A percentile compares a stretch with the other conserved stretches of the same genome.
Evolutionary conservation across 2,113 vertebrate species (phyloP).

Genomic region (Gymnarchus niloticus): DNA sequence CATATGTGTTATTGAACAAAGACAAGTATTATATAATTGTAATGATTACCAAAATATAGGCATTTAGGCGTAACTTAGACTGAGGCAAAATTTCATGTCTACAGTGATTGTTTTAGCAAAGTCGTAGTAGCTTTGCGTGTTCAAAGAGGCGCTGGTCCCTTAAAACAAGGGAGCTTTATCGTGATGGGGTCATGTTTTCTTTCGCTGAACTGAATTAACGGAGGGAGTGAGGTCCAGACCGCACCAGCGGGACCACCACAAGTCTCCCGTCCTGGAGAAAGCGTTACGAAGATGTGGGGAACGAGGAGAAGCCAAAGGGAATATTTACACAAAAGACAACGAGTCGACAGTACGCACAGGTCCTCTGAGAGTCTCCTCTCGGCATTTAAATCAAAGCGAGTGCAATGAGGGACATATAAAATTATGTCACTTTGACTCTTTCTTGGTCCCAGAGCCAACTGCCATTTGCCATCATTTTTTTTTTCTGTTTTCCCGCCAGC

Average conservation of each 20-base stretch:
- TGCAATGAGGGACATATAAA: slow-evolving; percentile 38
- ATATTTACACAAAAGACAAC: slow-evolving; percentile 73
- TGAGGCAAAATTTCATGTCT: background rate
- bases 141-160: background rate
- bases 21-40: background rate
- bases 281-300: slow-evolving; percentile 51
- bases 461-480: slow-evolving; percentile 27
- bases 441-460: slow-evolving; percentile 26
- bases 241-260: slow-evolving; percentile 41
- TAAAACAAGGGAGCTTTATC: slow-evolving; percentile 29
- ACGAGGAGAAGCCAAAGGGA: slow-evolving; percentile 68
- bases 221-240: slow-evolving; percentile 30
- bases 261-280: slow-evolving; percentile 69
- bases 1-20: background rate
- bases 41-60: no score
- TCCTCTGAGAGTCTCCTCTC: slow-evolving; percentile 56
- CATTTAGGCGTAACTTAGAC: background rate
- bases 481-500: slow-evolving; percentile 41
- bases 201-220: slow-evolving; percentile 41
- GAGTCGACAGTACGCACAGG: slow-evolving; percentile 64
- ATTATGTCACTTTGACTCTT: slow-evolving; percentile 42
- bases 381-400: slow-evolving; percentile 46
- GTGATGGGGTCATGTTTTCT: slow-evolving; percentile 11
- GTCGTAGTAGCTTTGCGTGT: background rate
- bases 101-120: background rate